phyloP scores from a whole-genome alignment of 1,140 invertebrate genomes.

The Drosophila littoralis region DNA sequence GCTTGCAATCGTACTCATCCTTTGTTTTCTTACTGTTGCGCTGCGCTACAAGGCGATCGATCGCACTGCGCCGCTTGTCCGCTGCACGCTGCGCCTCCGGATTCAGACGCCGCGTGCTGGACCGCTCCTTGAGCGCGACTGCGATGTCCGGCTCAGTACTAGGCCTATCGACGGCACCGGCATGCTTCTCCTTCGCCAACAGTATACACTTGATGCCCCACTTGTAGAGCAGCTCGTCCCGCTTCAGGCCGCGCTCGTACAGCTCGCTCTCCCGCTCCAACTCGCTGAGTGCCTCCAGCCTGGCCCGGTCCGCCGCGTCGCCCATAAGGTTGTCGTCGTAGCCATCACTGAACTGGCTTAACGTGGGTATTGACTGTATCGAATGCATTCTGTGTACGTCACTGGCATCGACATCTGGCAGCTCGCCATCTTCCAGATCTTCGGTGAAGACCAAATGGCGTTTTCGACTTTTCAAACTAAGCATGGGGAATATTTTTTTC shows the following conservation, averaged over 20 bases:
- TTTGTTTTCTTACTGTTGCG: constrained; percentile 18
- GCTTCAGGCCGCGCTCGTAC: constrained; percentile 3
- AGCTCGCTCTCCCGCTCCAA: constrained; percentile 96
- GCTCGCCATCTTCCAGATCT: constrained; percentile 41
- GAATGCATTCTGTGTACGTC: neutral
- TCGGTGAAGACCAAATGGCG: constrained; percentile 82
- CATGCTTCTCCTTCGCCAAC: constrained; percentile 1
- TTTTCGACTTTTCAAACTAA: constrained; percentile 90
- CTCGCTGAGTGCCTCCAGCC: constrained; percentile 95
- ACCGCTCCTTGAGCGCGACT: constrained; percentile 17
- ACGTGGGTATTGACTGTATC: neutral
- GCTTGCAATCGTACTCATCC: neutral
- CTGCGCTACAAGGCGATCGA: constrained; percentile 17
- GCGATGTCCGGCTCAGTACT: neutral
- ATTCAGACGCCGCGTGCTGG: neutral
- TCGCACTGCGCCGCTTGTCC: constrained; percentile 15
- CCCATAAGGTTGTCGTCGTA: constrained; percentile 98
- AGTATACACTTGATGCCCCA: constrained; percentile 13
- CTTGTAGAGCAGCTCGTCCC: constrained; percentile 18
- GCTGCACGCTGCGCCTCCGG: constrained; percentile 7
- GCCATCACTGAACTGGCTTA: constrained; percentile 85
- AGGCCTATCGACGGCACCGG: neutral
- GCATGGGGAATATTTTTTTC: neutral
- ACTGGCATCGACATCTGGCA: neutral
- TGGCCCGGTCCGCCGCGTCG: constrained; percentile 95